phyloP scores from a whole-genome alignment of 2,888 invertebrate species.

The Leucophenga montana region DNA sequence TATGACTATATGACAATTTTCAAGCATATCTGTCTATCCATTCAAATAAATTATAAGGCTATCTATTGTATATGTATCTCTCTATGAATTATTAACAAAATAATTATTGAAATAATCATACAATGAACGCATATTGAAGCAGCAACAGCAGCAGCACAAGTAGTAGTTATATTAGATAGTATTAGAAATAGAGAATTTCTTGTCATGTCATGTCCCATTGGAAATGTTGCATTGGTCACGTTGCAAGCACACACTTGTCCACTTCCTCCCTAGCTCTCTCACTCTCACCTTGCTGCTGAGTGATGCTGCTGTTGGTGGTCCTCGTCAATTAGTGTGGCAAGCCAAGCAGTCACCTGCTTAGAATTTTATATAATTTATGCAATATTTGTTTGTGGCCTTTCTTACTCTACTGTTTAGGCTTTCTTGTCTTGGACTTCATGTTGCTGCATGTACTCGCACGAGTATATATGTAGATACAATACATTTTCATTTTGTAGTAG shows the following conservation, averaged over 20 bases:
- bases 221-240: constrained; percentile 3
- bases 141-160: too few relatives aligned
- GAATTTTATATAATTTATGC: constrained; percentile 21
- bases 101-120: constrained; percentile 24
- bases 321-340: constrained; percentile 1
- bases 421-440: neutral
- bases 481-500: too few relatives aligned
- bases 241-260: neutral
- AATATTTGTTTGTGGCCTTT: constrained; percentile 20
- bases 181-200: constrained; percentile 5
- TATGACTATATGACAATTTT: constrained; percentile 14
- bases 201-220: constrained; percentile 19
- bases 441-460: too few relatives aligned
- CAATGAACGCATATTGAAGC: neutral
- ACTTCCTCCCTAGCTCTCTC: neutral
- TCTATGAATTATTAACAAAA: constrained; percentile 24
- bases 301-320: constrained; percentile 1
- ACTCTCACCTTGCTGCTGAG: neutral
- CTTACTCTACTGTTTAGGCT: neutral
- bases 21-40: neutral
- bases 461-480: too few relatives aligned
- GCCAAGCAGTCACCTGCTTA: constrained; percentile 6
- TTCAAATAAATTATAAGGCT: too few relatives aligned
- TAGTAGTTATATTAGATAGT: neutral
- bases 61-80: too few relatives aligned